These are phyloP conservation scores for Andrena camellia DNA, from an alignment of 2,888 invertebrate genomes.

Conservation along the genomic window DNA sequence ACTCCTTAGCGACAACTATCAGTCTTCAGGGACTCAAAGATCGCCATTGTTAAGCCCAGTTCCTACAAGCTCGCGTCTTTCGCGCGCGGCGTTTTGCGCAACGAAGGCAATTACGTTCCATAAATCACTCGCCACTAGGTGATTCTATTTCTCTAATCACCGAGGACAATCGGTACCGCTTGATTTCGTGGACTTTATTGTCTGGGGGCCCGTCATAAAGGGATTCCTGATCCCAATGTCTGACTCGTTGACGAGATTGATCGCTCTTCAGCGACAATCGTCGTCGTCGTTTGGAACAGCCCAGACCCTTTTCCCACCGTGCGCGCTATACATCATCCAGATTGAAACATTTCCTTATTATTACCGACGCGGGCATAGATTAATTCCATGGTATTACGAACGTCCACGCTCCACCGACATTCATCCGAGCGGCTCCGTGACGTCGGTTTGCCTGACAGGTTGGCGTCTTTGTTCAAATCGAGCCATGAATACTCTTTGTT, in stretches of 20 bases:
- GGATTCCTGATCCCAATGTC: slow-evolving; percentile 67
- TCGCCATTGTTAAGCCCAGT: neutral
- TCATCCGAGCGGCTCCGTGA: slow-evolving; percentile 66
- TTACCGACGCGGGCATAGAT: slow-evolving; percentile 84
- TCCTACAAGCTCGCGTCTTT: slow-evolving; percentile 2
- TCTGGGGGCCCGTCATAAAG: slow-evolving; percentile 57
- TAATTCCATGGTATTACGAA: slow-evolving; percentile 82
- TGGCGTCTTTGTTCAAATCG: slow-evolving; percentile 76
- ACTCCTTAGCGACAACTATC: slow-evolving; percentile 7
- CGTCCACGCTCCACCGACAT: slow-evolving; percentile 64
- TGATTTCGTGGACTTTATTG: slow-evolving; percentile 56
- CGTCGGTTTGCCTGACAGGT: slow-evolving; percentile 64
- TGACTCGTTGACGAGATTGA: slow-evolving; percentile 75
- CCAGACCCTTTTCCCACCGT: slow-evolving; percentile 71
- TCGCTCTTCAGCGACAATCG: slow-evolving; percentile 73
- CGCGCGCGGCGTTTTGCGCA: slow-evolving; percentile 27
- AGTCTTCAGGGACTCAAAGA: neutral
- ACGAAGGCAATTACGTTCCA: slow-evolving; percentile 43
- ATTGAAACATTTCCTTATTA: slow-evolving; percentile 85
- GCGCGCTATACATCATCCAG: slow-evolving; percentile 82
- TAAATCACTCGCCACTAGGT: slow-evolving; percentile 42
- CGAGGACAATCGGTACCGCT: slow-evolving; percentile 36
- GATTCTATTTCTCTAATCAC: slow-evolving; percentile 51
- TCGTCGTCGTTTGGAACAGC: slow-evolving; percentile 67
- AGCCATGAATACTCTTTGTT: slow-evolving; percentile 67